A percentile compares a stretch with the other conserved stretches of the same genome.
phyloP scores from a whole-genome alignment of 2,113 vertebrate species.

The Antechinus stuartii region DNA sequence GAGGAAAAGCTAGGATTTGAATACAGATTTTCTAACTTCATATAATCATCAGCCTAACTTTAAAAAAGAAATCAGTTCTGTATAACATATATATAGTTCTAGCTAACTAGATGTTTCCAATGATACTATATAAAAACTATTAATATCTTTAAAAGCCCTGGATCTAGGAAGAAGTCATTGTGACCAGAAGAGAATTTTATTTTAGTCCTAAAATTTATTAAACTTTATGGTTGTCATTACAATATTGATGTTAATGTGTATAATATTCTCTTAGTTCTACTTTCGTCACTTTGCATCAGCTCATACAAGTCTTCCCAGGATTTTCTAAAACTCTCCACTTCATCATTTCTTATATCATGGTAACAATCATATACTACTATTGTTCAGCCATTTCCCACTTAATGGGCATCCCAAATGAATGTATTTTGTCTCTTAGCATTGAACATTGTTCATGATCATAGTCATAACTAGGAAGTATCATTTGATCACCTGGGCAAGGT shows the following conservation, averaged over 20 bases:
- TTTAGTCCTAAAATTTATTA: slow-evolving; percentile 27
- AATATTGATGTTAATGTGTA: not conserved
- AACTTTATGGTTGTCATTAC: not conserved
- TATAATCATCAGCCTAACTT: not conserved
- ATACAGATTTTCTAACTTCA: slow-evolving; percentile 17
- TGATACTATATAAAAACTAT: not conserved
- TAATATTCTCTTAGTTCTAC: not conserved
- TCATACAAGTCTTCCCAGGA: not conserved
- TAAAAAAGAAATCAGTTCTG: not conserved
- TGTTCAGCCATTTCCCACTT: not conserved
- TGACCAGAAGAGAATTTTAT: slow-evolving; percentile 13
- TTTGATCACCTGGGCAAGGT: not conserved
- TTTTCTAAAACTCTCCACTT: not conserved
- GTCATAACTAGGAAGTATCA: not conserved
- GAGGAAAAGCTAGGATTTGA: slow-evolving; percentile 14
- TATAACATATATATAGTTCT: not conserved
- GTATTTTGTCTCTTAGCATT: not conserved
- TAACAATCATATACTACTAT: not conserved
- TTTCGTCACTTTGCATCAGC: not conserved
- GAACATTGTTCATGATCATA: not conserved
- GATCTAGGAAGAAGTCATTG: not conserved
- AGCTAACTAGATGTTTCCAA: not conserved
- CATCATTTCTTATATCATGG: not conserved
- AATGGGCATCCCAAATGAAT: not conserved
- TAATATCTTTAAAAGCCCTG: not conserved